Percentiles rank a stretch among this genome's conserved stretches.
Evolutionary conservation across 2,113 vertebrate genomes (phyloP).

Genomic region (Scatophagus argus): DNA sequence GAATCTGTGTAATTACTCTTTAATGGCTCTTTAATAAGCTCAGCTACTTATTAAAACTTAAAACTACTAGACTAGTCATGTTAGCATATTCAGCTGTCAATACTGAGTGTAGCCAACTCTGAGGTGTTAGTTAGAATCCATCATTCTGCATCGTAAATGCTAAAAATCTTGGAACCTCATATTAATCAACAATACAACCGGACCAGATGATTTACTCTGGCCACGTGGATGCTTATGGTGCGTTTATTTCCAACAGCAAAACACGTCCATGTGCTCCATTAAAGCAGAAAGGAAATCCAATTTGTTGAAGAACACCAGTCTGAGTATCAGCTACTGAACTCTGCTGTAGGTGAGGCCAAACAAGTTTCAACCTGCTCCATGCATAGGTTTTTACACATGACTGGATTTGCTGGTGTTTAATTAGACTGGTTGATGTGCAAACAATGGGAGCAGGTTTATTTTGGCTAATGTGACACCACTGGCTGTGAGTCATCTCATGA

Average conservation of each 20-base stretch:
- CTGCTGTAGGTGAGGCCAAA: conserved; percentile 58
- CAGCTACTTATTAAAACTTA: too few species aligned
- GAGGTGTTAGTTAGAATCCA: background rate
- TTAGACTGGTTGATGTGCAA: conserved; percentile 48
- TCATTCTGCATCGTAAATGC: background rate
- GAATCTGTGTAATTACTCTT: conserved; percentile 5
- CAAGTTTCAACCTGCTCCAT: conserved; percentile 66
- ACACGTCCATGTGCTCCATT: background rate
- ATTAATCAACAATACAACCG: background rate
- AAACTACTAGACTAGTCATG: background rate
- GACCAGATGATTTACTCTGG: conserved; percentile 1
- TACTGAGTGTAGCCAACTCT: background rate
- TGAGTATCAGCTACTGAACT: conserved; percentile 26
- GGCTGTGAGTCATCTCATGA: conserved; percentile 25
- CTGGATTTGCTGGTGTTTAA: conserved; percentile 66
- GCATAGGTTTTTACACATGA: conserved; percentile 49
- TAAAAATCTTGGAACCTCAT: background rate
- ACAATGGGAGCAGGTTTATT: conserved; percentile 53
- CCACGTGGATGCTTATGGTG: background rate
- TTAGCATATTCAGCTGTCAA: background rate
- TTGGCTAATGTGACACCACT: conserved; percentile 37
- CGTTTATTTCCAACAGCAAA: background rate
- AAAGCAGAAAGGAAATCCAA: conserved; percentile 25
- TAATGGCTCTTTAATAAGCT: background rate
- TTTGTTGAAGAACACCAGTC: background rate